Evolutionary conservation across 1,140 invertebrate species (phyloP), one percentile per base, ranked within the genome.

Genomic region (Lasioglossum baleicum): DNA sequence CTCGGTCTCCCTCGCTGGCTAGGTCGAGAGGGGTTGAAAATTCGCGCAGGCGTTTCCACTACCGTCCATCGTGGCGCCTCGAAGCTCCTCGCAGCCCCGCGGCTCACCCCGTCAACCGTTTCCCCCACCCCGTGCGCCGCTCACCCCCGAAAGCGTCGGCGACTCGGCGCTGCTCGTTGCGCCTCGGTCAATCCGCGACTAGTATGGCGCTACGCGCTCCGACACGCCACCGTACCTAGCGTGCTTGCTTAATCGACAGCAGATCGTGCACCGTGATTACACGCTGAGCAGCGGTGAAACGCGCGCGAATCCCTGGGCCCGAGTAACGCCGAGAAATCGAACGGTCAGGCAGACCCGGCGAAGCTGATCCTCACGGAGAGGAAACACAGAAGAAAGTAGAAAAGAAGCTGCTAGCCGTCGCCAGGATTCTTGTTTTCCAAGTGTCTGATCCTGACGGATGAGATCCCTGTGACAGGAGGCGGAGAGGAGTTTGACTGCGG

Each of bases 161-260:
- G 70, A 51, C 79, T 72, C 83, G 72, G 87, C 88, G 87, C 88
- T 91, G 88, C 85, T 88, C 85, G 84, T 78, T 89, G 88, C 88
- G 82, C 88, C 87, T 91, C 90, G 90, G 89, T 93, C 92, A 92
- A 93, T 93, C 90, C 83, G 86, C 70, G 88, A 90, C 86, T 88
- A 93, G 92, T 93, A 92, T 93, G 92, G 91, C 92, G 91, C 91
- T 91, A 90, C 87, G 90, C 90, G 91, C 87, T 90, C 85, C 77
- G 82, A 86, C 86, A 89, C 88, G 76, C 72, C 80, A 89, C 83
- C 83, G 85, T 80, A 78, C 83, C 84, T 84, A 77, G 64, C 79
- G 78, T 73, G 76, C 76, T 79, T 65, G 48, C 20, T n/a, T 40
- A 73, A 66, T 80, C 51, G 73, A 51, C 60, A 44, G 31, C 60